A percentile compares a stretch with the other conserved stretches of the same genome.
Conservation (phyloP, 2,113 vertebrate genomes). For the Piprites chloris region DNA sequence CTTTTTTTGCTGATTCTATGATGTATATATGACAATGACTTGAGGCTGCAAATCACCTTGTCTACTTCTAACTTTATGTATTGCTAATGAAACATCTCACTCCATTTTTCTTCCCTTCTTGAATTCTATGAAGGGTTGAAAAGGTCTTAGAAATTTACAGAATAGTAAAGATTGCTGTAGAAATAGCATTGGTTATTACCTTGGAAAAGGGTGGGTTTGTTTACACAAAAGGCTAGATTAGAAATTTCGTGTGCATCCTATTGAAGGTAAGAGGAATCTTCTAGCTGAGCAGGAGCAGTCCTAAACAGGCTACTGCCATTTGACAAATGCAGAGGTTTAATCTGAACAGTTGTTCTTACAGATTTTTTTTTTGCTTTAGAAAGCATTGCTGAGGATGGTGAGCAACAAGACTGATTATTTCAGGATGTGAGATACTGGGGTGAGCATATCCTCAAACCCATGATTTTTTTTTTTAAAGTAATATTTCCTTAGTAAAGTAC, state of each 20-base stretch:
- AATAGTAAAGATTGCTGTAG: neutral
- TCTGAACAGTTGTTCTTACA: neutral
- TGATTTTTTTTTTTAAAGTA: neutral
- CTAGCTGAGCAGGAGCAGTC: neutral
- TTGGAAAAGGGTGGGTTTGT: neutral
- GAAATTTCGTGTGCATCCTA: neutral
- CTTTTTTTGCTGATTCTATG: neutral
- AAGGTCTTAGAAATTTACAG: neutral
- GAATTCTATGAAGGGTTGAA: neutral
- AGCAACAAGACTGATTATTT: slow-evolving; percentile 7
- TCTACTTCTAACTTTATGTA: neutral
- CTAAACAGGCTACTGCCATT: neutral
- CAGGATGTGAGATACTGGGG: neutral
- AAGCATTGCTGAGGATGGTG: neutral
- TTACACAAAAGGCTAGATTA: neutral
- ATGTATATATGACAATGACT: neutral
- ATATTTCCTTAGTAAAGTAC: neutral
- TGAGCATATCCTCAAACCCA: neutral
- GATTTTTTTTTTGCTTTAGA: slow-evolving; percentile 7
- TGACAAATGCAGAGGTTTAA: neutral
- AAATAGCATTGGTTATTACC: neutral
- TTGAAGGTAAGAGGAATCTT: neutral
- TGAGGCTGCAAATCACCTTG: neutral
- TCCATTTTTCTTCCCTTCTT: neutral
- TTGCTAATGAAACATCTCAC: neutral